Conservation (phyloP, 1,140 invertebrate species). For the Pogonomyrmex barbatus region DNA sequence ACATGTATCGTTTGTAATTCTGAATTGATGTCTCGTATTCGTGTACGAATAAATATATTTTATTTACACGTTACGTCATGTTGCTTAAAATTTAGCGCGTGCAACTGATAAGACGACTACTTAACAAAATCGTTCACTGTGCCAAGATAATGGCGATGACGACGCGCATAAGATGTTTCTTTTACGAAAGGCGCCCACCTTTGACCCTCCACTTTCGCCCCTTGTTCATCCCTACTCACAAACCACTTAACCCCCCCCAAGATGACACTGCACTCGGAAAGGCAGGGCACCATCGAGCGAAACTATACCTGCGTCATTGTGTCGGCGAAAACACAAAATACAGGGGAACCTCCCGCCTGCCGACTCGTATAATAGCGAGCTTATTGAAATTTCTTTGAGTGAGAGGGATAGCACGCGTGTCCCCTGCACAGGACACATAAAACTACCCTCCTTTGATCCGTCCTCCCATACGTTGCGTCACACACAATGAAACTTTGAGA, state of each 20-base stretch:
- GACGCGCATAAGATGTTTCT: conserved; percentile 44
- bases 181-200: conserved; percentile 55
- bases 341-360: conserved; percentile 66
- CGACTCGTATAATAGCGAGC: conserved; percentile 76
- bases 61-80: background rate
- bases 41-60: background rate
- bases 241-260: conserved; percentile 79
- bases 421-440: conserved; percentile 19
- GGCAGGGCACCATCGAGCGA: conserved; percentile 54
- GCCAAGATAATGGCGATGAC: conserved; percentile 39
- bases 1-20: background rate
- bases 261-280: conserved; percentile 77
- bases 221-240: conserved; percentile 52
- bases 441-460: conserved; percentile 61
- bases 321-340: conserved; percentile 68
- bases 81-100: background rate
- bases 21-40: background rate
- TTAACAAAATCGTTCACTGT: background rate
- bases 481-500: conserved; percentile 65
- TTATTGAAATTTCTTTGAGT: conserved; percentile 83
- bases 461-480: conserved; percentile 46
- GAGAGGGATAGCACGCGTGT: conserved; percentile 57
- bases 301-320: conserved; percentile 75
- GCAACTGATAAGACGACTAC: background rate
- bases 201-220: conserved; percentile 52